A percentile compares a stretch with the other conserved stretches of the same genome.
phyloP scores from a whole-genome alignment of 2,113 vertebrate species.

The Ceyx cyanopectus region DNA sequence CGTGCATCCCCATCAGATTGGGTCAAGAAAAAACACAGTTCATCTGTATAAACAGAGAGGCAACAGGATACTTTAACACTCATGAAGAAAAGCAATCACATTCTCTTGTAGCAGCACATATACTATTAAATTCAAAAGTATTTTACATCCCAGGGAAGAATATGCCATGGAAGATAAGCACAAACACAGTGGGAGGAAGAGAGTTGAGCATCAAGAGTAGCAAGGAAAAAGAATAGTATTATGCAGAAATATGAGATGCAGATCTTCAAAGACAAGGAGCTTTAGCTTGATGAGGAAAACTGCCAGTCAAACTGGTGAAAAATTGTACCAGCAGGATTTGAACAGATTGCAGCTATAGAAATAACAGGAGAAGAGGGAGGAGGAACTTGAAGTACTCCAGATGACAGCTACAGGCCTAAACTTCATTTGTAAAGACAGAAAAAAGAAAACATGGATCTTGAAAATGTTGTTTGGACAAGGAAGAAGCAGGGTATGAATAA shows the following conservation, averaged over 20 bases:
- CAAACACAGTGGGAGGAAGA: accelerated
- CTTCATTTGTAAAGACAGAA: slow-evolving; percentile 24
- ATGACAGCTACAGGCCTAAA: not conserved
- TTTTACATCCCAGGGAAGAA: not conserved
- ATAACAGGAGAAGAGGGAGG: not conserved
- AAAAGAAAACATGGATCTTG: slow-evolving; percentile 1
- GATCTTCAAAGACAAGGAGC: not conserved
- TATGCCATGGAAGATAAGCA: not conserved
- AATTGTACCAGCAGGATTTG: not conserved
- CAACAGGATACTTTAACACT: not conserved
- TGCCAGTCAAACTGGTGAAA: not conserved
- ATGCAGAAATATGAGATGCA: not conserved
- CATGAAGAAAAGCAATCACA: not conserved
- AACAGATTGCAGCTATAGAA: not conserved
- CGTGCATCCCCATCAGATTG: not conserved
- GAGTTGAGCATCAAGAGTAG: not conserved
- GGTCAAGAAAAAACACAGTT: not conserved
- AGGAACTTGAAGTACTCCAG: slow-evolving; percentile 20
- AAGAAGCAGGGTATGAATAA: slow-evolving; percentile 5
- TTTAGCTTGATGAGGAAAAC: not conserved
- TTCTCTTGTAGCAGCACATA: not conserved
- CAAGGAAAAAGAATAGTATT: not conserved
- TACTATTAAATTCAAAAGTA: not conserved
- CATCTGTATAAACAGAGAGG: not conserved
- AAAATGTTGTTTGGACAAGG: slow-evolving; percentile 33